Conservation (phyloP, 30 jellyfish, hydroid and myxozoan species). For the Morbakka virulenta region DNA sequence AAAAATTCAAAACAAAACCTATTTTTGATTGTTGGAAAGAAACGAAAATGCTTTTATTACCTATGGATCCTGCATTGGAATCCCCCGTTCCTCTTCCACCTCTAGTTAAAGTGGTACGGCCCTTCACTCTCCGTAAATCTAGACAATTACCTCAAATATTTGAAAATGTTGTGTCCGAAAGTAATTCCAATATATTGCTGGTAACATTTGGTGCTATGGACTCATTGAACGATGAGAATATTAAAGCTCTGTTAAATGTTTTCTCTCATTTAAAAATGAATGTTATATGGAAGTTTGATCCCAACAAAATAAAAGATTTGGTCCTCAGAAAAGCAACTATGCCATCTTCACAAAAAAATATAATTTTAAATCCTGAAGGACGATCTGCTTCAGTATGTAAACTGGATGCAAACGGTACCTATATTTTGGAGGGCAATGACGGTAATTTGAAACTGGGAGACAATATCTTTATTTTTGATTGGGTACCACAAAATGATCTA, state of each 20-base stretch:
- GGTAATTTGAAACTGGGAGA: conserved; percentile 22
- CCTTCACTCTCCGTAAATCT: conserved; percentile 17
- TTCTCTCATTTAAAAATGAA: conserved; percentile 1
- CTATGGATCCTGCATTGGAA: conserved; percentile 66
- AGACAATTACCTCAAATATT: conserved; percentile 3
- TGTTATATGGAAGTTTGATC: conserved; percentile 51
- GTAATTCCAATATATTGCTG: conserved; percentile 15
- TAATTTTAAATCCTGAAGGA: neutral
- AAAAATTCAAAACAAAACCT: conserved; percentile 17
- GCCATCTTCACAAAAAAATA: neutral
- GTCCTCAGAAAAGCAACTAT: neutral
- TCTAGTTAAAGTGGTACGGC: conserved; percentile 59
- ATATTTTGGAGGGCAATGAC: neutral
- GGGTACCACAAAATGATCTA: conserved; percentile 74
- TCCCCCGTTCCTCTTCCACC: conserved; percentile 65
- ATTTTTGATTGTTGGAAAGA: conserved; percentile 44
- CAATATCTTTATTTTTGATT: conserved; percentile 35
- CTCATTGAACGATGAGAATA: neutral
- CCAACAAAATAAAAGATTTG: neutral
- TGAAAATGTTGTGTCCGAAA: neutral
- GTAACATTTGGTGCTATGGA: conserved; percentile 63
- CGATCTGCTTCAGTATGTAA: neutral
- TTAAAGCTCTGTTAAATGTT: conserved; percentile 5
- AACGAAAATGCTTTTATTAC: conserved; percentile 42
- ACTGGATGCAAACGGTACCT: neutral